Conservation (phyloP, 2,113 vertebrate species). For the Rafetus swinhoei region DNA sequence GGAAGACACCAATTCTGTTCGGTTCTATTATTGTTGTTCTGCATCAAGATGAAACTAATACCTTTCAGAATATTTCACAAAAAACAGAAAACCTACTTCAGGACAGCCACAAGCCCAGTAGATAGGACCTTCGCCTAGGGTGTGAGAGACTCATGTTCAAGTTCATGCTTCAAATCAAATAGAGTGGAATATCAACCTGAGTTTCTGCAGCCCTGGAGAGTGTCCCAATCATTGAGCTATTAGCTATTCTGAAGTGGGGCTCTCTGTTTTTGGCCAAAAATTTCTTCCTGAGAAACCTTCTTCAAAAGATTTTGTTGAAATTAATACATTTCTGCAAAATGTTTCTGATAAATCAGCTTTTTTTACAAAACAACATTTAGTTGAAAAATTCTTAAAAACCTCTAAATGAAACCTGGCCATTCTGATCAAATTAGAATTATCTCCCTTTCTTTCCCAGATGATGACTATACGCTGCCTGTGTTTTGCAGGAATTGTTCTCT, state of each 20-base stretch:
- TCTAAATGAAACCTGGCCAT: background rate
- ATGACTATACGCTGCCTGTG: background rate
- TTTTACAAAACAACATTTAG: background rate
- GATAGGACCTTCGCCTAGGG: background rate
- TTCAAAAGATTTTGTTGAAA: background rate
- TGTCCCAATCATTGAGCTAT: background rate
- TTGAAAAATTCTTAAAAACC: background rate
- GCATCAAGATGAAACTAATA: background rate
- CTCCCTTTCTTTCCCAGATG: slow-evolving; percentile 40
- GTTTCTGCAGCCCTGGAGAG: background rate
- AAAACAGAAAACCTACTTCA: background rate
- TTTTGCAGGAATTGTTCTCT: slow-evolving; percentile 19
- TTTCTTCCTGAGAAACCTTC: background rate
- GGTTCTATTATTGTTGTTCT: background rate
- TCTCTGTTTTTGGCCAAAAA: background rate
- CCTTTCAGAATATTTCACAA: background rate
- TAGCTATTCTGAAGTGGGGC: background rate
- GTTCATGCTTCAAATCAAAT: background rate
- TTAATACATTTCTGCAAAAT: too few relatives aligned
- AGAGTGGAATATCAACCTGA: background rate
- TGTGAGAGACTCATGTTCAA: background rate
- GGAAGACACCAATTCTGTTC: background rate
- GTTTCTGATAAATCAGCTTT: background rate
- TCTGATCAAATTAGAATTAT: slow-evolving; percentile 6
- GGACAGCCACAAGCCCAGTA: background rate